These are phyloP conservation scores for Lepidonotus clava DNA, from an alignment of 2,888 invertebrate species.

Conservation along the genomic window DNA sequence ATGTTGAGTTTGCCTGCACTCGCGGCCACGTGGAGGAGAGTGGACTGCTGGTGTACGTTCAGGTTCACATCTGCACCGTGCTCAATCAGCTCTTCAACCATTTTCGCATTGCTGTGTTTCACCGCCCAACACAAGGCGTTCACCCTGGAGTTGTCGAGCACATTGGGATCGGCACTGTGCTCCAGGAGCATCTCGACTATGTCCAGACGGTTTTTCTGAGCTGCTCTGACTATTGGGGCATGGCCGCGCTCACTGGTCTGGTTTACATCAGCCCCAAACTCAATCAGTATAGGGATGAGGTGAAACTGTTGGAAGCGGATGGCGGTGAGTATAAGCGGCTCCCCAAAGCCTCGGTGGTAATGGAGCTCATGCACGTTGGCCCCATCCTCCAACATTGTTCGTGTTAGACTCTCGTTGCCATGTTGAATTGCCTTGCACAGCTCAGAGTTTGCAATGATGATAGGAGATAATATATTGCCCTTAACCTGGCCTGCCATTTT, in stretches of 20 bases:
- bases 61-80: slow-evolving; percentile 30
- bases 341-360: slow-evolving; percentile 8
- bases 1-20: slow-evolving; percentile 24
- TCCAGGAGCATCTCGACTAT: not conserved
- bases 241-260: slow-evolving; percentile 5
- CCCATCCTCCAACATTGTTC: not conserved
- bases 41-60: not conserved
- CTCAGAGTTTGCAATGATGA: not conserved
- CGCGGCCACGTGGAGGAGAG: slow-evolving; percentile 14
- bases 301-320: slow-evolving; percentile 30
- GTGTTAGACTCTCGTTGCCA: not conserved
- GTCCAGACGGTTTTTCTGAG: not conserved
- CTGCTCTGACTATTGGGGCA: not conserved
- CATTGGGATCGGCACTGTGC: slow-evolving; percentile 37
- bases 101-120: not conserved
- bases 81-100: slow-evolving; percentile 6
- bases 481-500: not conserved
- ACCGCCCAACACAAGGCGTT: slow-evolving; percentile 49
- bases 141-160: not conserved
- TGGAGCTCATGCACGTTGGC: not conserved
- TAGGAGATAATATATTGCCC: not conserved
- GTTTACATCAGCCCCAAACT: slow-evolving; percentile 24
- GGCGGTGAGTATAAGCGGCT: not conserved
- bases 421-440: slow-evolving; percentile 28
- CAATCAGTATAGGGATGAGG: not conserved